Evolutionary conservation across 2,113 vertebrate species (phyloP).

Genomic region (Phrynosoma blainvillii): DNA sequence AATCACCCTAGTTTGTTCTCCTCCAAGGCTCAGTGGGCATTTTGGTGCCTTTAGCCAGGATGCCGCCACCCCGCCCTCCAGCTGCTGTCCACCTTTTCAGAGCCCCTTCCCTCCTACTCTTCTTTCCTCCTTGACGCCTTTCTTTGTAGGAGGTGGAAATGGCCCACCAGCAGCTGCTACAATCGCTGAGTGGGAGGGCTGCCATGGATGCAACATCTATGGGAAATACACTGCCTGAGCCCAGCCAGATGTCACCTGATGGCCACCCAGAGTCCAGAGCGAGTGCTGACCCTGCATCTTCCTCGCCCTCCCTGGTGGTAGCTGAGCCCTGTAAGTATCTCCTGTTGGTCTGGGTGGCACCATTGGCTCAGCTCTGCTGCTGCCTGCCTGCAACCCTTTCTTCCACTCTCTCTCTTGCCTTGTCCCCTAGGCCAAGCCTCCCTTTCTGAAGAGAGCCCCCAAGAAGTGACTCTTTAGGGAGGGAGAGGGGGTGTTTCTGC

Average conservation of each 20-base stretch:
- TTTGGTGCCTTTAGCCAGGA: too few relatives aligned
- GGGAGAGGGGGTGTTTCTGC: background rate
- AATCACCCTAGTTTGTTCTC: too few relatives aligned
- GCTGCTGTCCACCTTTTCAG: background rate
- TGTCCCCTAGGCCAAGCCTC: background rate
- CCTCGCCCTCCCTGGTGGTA: background rate
- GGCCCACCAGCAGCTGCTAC: constrained; percentile 69
- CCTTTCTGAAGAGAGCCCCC: constrained; percentile 23
- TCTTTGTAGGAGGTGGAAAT: constrained; percentile 66
- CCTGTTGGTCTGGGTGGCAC: background rate
- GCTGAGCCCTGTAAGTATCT: background rate
- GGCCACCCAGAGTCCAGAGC: background rate
- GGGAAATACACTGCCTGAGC: constrained; percentile 27
- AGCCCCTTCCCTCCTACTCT: too few relatives aligned
- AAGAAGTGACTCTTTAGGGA: constrained; percentile 16
- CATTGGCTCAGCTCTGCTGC: too few relatives aligned
- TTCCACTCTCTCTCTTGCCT: too few relatives aligned
- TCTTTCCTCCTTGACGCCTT: background rate
- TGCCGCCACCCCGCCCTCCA: too few relatives aligned
- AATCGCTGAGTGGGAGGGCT: constrained; percentile 41
- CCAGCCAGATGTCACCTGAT: background rate
- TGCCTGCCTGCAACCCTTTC: background rate
- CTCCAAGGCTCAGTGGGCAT: too few relatives aligned
- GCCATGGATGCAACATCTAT: constrained; percentile 32
- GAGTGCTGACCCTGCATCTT: background rate